Base-by-base conservation (phyloP, 2,797 vertebrate species). In the Chanos chanos region DNA sequence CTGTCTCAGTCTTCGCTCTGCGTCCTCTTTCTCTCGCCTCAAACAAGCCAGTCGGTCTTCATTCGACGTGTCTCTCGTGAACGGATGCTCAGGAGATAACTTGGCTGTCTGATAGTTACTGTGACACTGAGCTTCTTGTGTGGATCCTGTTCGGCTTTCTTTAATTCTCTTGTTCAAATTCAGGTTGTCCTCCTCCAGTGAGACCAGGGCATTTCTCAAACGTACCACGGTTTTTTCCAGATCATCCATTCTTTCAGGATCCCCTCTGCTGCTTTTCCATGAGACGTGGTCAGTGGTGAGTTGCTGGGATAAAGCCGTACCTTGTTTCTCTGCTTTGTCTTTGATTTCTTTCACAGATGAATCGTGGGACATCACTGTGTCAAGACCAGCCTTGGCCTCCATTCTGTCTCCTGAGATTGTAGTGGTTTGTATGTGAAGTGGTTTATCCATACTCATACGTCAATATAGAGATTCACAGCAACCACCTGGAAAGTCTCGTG, bases 111-210 rank as follows among this genome's bases (percentile, higher is more conserved):
- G 4, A 9, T 18, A 16, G 9, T 6, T n/a, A 5, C 40, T 36
- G 30, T 13, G 24, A 39, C 8, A 59, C 18, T 18, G 13, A 1
- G 37, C 5, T 31, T 31, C 7, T 1, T 15, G 25, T 21, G n/a
- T n/a, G n/a, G n/a, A n/a, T 41, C 39, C 41, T 2, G 37, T 18
- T 70, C 70, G 28, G 70, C 57, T 52, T 58, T 72, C 70, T 55
- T 75, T 53, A 80, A 75, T 65, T 78, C n/a, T 78, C 56, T 69
- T 76, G 34, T 73, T 76, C 52, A 79, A 76, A 56, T 51, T 65
- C 31, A 82, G 49, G 7, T 54, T 2, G 41, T 75, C 75, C 71
- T 77, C 55, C 57, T 71, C 62, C 74, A 39, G 33, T 71, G 74
- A 51, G 70, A 63, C 31, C 12, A 55, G 48, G 1, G 48, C 25